A percentile compares a stretch with the other conserved stretches of the same genome.
phyloP scores from a whole-genome alignment of 2,113 vertebrate genomes.

The Calyptomena viridis region DNA sequence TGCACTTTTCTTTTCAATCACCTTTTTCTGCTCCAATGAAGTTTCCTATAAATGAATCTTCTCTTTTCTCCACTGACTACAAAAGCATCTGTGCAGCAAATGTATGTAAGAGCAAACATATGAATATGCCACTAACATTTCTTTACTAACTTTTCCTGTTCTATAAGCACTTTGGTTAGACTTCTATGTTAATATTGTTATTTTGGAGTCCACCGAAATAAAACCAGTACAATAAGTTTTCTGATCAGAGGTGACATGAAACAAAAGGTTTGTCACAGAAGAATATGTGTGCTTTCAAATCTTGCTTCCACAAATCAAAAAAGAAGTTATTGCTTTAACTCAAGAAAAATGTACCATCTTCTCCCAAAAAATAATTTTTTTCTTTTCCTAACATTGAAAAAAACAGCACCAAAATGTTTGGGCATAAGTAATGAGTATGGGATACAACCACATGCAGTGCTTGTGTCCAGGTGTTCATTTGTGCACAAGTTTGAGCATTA shows the following conservation, averaged over 20 bases:
- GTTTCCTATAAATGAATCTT: background rate
- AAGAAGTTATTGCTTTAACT: background rate
- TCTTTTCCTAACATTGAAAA: background rate
- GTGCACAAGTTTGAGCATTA: background rate
- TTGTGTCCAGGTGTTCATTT: background rate
- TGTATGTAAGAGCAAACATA: background rate
- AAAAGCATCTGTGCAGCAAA: background rate
- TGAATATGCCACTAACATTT: background rate
- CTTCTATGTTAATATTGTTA: background rate
- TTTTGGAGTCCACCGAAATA: background rate
- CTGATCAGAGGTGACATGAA: background rate
- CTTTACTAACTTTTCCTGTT: background rate
- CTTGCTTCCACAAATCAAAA: background rate
- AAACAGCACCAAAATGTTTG: background rate
- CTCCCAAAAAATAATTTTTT: background rate
- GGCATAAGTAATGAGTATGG: background rate
- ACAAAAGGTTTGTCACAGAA: background rate
- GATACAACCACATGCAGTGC: background rate
- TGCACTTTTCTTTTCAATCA: background rate
- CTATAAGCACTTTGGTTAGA: background rate
- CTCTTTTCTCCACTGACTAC: background rate
- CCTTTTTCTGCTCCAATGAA: background rate
- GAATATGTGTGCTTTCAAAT: rapidly evolving
- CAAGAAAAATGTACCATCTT: background rate
- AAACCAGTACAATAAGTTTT: background rate